phyloP scores from a whole-genome alignment of 2,888 invertebrate genomes.

The Tanypteryx hageni region DNA sequence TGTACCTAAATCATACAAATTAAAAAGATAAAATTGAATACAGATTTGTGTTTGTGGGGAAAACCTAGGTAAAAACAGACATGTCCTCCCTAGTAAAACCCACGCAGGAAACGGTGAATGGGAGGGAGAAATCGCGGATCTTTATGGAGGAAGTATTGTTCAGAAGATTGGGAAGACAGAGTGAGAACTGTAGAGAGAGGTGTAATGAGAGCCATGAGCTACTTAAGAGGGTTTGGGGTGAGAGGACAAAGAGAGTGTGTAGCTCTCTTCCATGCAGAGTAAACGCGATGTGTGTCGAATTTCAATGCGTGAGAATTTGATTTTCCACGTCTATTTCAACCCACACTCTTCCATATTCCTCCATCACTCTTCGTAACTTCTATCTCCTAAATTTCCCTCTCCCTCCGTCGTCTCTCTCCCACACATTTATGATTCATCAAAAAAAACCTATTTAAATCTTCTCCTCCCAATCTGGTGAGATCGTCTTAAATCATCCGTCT shows the following conservation, averaged over 20 bases:
- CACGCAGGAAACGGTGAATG: too few species aligned
- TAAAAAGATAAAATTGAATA: too few species aligned
- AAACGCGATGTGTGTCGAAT: constrained; percentile 35
- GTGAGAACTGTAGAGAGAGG: neutral
- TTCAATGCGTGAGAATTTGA: constrained; percentile 60
- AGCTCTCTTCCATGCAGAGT: neutral
- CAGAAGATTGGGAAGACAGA: neutral
- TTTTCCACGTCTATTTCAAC: constrained; percentile 33
- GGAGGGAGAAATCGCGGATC: neutral
- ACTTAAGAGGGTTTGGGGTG: neutral
- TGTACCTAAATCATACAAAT: too few species aligned
- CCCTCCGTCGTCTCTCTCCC: constrained; percentile 24
- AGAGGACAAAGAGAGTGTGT: neutral
- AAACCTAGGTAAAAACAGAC: too few species aligned
- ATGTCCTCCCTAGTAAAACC: too few species aligned
- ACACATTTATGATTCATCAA: constrained; percentile 5
- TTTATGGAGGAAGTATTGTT: too few species aligned
- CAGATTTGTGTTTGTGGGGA: too few species aligned
- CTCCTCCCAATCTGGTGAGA: constrained; percentile 6
- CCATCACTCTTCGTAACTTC: neutral
- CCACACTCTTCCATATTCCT: neutral
- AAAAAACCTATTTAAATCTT: constrained; percentile 5
- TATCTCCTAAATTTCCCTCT: neutral
- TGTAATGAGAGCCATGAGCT: neutral
- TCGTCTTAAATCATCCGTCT: constrained; percentile 47